phyloP scores from a whole-genome alignment of 92 coral and sea anemone species.

The Metridium senile region DNA sequence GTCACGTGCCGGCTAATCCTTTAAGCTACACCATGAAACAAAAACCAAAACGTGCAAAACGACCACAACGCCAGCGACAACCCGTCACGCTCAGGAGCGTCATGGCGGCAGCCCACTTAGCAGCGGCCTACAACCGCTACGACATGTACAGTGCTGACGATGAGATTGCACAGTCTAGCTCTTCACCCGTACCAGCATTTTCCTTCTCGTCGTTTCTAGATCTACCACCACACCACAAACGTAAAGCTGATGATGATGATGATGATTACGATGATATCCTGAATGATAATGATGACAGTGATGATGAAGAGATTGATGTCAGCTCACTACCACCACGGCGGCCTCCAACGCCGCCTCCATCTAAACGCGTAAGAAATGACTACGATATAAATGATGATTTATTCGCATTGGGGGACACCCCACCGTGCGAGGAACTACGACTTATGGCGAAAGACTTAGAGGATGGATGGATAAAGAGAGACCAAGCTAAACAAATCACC shows the following conservation, averaged over 20 bases:
- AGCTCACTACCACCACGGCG: not conserved
- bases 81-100: not conserved
- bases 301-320: not conserved
- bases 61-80: not conserved
- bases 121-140: not conserved
- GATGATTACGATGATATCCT: not conserved
- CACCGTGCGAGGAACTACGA: conserved; percentile 3
- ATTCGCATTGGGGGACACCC: not conserved
- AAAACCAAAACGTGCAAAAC: not conserved
- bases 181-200: not conserved
- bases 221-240: not conserved
- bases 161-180: not conserved
- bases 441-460: not conserved
- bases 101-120: not conserved
- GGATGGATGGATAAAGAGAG: not conserved
- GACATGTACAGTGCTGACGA: not conserved
- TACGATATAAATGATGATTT: not conserved
- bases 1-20: not conserved
- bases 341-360: not conserved
- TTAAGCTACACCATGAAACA: not conserved
- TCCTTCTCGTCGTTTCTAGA: not conserved
- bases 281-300: conserved; percentile 1
- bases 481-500: not conserved
- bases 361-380: not conserved
- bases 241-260: not conserved